Evolutionary conservation across 2,888 invertebrate species (phyloP), one percentile per base, ranked within the genome.

Genomic region (Gnatocerus cornutus): DNA sequence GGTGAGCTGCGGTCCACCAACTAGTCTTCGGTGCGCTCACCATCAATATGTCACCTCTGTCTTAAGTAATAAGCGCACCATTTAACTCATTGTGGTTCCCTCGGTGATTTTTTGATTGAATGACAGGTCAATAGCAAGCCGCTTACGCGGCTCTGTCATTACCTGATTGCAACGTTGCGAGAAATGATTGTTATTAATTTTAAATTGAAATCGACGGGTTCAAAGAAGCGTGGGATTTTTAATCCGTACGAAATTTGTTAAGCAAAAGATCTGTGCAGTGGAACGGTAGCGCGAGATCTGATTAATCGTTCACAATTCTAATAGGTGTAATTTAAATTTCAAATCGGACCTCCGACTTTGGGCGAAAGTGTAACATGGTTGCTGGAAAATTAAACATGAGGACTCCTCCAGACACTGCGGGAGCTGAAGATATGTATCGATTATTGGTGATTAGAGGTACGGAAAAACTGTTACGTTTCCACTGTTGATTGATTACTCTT

Each of bases 11-110:
- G 63, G 48, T 50, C 70, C 48, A 61, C 37, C 56, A 27, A 68
- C 43, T 56, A 55, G 69, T 68, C 62, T 41, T 63, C 29, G 53
- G 53, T 43, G 46, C 53, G 46, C 71, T 59, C 64, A 62, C 58
- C 53, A 71, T 71, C 65, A 68, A 64, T 71, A 71, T 71, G 65
- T 71, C 68, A 71, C 63, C 67, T 68, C 56, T 61, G 67, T 43
- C 63, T 68, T 58, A 48, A 50, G 58, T 65, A 65, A 64, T 50
- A 52, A 59, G 59, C 53, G 59, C 52, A 56, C 63, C 50, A 50
- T 68, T 68, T 63, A 65, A 39, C 56, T 56, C 50, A 56, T 56
- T 56, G 65, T 56, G 46, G 48, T n/a, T 21, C 13, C 55, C 1
- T 21, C 30, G 27, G n/a, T 21, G 56, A 39, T 37, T 45, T 46